Conservation (phyloP, 1,140 invertebrate species). For the Agrypnia vestita region DNA sequence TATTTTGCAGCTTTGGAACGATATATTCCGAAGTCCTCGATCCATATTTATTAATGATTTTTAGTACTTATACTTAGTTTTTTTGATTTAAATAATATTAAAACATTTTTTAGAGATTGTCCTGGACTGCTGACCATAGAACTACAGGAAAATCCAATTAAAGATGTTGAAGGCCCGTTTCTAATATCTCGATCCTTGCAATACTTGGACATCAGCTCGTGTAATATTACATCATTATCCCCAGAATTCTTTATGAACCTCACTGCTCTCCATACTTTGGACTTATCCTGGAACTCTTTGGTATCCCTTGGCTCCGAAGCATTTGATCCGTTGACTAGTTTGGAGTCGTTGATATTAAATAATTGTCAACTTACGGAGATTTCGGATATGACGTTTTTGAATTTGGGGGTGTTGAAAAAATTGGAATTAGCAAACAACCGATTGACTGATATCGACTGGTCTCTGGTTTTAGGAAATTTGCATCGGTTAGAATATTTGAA, state of each 20-base stretch:
- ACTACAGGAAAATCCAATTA: constrained; percentile 78
- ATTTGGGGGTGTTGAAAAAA: constrained; percentile 76
- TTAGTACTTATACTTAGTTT: no score
- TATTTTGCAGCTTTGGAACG: no score
- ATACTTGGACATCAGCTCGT: constrained; percentile 80
- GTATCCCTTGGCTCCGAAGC: constrained; percentile 73
- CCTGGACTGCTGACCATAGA: constrained; percentile 81
- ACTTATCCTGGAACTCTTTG: constrained; percentile 81
- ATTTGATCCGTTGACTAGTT: constrained; percentile 77
- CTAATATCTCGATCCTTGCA: constrained; percentile 78
- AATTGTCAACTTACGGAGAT: constrained; percentile 78
- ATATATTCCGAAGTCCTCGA: no score
- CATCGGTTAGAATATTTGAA: constrained; percentile 78
- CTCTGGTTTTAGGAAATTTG: constrained; percentile 74
- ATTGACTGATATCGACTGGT: constrained; percentile 76
- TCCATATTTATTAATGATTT: no score
- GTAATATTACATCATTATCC: constrained; percentile 75
- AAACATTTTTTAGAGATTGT: constrained; percentile 74
- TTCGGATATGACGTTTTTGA: constrained; percentile 73
- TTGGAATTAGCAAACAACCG: constrained; percentile 78
- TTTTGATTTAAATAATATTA: background rate
- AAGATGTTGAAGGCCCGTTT: constrained; percentile 77
- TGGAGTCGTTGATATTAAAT: constrained; percentile 79
- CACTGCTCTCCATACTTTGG: constrained; percentile 77
- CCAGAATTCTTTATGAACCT: constrained; percentile 79